These are phyloP conservation scores for Cygnus atratus DNA, from an alignment of 2,113 vertebrate genomes.

Conservation along the genomic window DNA sequence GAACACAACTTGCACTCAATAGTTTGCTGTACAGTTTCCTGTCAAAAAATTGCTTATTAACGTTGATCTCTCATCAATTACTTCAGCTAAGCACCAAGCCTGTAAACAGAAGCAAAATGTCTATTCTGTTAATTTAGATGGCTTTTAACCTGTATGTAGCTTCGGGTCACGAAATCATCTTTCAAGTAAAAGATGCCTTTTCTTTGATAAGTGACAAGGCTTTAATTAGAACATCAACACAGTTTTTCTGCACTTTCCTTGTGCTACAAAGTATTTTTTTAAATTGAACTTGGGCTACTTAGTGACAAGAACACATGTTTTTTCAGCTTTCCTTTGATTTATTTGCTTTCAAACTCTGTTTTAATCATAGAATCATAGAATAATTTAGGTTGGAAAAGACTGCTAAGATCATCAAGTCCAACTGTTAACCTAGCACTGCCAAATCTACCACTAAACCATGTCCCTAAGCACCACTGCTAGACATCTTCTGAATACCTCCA, in stretches of 20 bases:
- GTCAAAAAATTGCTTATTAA: neutral
- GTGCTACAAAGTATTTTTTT: neutral
- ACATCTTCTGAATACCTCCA: too few species aligned
- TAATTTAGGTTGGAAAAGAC: too few species aligned
- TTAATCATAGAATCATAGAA: neutral
- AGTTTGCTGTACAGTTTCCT: neutral
- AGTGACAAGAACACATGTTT: neutral
- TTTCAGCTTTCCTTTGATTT: neutral
- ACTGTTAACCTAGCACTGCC: too few species aligned
- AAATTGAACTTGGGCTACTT: neutral
- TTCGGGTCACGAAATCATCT: neutral
- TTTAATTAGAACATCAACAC: slow-evolving; percentile 23
- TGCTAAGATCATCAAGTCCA: too few species aligned
- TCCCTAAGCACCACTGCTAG: too few species aligned
- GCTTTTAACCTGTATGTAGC: neutral
- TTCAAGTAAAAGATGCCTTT: neutral
- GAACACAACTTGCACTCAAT: neutral
- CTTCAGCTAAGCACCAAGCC: neutral
- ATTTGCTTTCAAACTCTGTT: slow-evolving; percentile 1
- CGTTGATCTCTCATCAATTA: neutral
- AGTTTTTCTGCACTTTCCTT: neutral
- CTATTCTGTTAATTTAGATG: neutral
- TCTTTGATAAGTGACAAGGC: neutral
- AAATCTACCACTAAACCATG: too few species aligned
- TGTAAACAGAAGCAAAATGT: neutral